These are phyloP conservation scores for Pyrrhosoma nymphula DNA, from an alignment of 2,888 invertebrate species.

Conservation along the genomic window DNA sequence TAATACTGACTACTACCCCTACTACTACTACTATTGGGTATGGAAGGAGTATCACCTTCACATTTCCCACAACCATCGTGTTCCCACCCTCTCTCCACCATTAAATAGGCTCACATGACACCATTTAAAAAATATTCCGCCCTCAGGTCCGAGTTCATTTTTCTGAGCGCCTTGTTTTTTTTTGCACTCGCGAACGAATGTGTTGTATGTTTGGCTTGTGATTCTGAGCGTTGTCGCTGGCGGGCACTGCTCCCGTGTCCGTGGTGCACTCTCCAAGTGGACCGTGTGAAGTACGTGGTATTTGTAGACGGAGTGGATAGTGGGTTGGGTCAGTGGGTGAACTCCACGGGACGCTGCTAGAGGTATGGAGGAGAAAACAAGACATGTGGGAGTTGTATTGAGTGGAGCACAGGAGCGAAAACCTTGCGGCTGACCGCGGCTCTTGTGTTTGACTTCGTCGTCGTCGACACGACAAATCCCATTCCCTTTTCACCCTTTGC, in stretches of 20 bases:
- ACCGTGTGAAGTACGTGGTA: background rate
- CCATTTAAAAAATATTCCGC: background rate
- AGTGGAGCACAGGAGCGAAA: background rate
- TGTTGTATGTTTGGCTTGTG: background rate
- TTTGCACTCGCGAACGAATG: background rate
- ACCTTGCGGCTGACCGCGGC: conserved; percentile 1
- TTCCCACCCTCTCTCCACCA: background rate
- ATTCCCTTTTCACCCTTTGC: background rate
- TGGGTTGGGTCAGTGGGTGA: background rate
- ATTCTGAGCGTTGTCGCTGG: background rate
- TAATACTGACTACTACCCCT: too few relatives aligned
- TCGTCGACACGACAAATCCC: background rate
- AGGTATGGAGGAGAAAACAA: background rate
- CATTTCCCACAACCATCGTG: too few relatives aligned
- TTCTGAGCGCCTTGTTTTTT: too few relatives aligned
- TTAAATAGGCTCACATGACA: background rate
- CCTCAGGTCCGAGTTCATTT: too few relatives aligned
- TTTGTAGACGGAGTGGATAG: background rate
- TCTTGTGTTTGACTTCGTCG: background rate
- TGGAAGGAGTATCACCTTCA: too few relatives aligned
- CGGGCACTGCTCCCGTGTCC: background rate
- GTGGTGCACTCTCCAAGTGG: background rate
- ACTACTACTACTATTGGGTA: too few relatives aligned
- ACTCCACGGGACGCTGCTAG: background rate
- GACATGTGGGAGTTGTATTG: background rate